phyloP scores from a whole-genome alignment of 2,797 vertebrate species.

The Fundulus diaphanus region DNA sequence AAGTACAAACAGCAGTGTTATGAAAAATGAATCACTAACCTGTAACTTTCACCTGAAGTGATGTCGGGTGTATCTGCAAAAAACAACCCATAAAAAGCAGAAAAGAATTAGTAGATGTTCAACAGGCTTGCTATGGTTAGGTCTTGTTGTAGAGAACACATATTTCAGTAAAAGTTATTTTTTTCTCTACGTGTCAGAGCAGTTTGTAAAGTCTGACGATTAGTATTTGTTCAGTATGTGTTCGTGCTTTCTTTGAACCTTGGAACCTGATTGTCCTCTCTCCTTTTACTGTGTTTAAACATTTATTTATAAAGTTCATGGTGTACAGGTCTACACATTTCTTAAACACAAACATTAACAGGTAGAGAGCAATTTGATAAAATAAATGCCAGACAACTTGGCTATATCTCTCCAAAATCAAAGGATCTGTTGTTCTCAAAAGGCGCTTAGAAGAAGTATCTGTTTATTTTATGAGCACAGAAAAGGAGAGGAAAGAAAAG shows the following conservation, averaged over 20 bases:
- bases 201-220: background rate
- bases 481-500: slow-evolving; percentile 5
- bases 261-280: background rate
- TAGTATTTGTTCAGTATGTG: background rate
- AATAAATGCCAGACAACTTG: background rate
- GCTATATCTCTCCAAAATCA: background rate
- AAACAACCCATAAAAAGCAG: slow-evolving; percentile 66
- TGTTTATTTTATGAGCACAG: slow-evolving; percentile 2
- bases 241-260: background rate
- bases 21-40: slow-evolving; percentile 76
- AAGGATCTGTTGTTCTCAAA: background rate
- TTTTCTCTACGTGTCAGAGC: background rate
- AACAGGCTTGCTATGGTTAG: background rate
- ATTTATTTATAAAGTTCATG: background rate
- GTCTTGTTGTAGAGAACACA: background rate
- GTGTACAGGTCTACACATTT: background rate
- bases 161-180: background rate
- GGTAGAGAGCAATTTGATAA: background rate
- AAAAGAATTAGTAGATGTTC: slow-evolving; percentile 6
- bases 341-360: background rate
- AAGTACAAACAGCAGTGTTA: background rate
- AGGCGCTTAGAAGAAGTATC: background rate
- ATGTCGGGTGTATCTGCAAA: slow-evolving; percentile 86
- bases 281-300: background rate
- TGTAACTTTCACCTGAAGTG: slow-evolving; percentile 85